Base-by-base conservation (phyloP, 2,113 vertebrate genomes). In the Rhodinocichla rosea region DNA sequence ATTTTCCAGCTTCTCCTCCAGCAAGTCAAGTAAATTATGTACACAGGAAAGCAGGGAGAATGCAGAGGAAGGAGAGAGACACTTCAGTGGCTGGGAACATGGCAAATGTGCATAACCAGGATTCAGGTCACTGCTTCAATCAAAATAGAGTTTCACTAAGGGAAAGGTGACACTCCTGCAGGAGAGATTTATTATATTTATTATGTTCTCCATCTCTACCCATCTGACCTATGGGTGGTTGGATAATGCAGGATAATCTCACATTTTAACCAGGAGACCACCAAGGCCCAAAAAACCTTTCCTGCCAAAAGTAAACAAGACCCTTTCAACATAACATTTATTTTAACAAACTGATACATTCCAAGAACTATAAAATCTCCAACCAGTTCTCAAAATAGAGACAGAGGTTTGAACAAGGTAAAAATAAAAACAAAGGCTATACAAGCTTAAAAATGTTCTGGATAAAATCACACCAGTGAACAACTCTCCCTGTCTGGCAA, bases 321-420 rank as follows among this genome's bases (percentile, higher is more conserved):
- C 4, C 15, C 13, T 86, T 65, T 49, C n/a, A 76, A 52, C 2
- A 44, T 9, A 50, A 33, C 8, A 10, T 30, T 42, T 67, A 11
- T 40, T 82, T 71, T 64, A 86, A 59, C 35, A 67, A 32, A 83
- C 5, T 33, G 18, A 39, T 33, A 21, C 4, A 64, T 47, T 67
- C 24, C 23, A 80, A 76, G 30, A 60, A 78, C 21, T 37, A 33
- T 8, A 64, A 55, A 19, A 33, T 60, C 64, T 44, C 47, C 32
- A 89, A 44, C 1, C 18, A 40, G 19, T 57, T 87, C 9, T 81
- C 42, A 15, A 19, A 64, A 67, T 1, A 42, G 6, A 81, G 9
- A 55, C 6, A 4, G 5, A 57, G 12, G 1, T 53, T 5, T 40
- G 26, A 83, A 73, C 1, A 52, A 10, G 2, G 7, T 4, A 62